Percentiles rank a stretch among this genome's conserved stretches.
Evolutionary conservation across 2,888 invertebrate species (phyloP).

Genomic region (Atrina japonica): DNA sequence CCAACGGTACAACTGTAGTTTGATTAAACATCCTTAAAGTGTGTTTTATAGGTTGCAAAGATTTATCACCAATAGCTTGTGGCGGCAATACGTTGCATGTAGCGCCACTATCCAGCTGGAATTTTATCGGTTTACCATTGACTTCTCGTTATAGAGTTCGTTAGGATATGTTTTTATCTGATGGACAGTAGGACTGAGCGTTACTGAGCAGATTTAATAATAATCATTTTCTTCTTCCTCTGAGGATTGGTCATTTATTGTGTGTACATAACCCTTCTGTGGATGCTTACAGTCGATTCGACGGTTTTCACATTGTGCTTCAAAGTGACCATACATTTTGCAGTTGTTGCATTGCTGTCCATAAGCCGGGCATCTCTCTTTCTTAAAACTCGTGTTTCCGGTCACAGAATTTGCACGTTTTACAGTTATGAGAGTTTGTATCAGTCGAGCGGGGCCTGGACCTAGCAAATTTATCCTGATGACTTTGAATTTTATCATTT

Average conservation of each 20-base stretch:
- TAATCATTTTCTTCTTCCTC: background rate
- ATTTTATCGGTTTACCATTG: background rate
- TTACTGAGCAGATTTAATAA: background rate
- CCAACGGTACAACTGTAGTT: slow-evolving; percentile 2
- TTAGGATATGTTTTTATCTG: background rate
- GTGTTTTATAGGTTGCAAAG: background rate
- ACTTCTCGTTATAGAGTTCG: background rate
- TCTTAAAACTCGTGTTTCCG: too few species aligned
- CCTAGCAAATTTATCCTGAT: too few species aligned
- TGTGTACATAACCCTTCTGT: too few species aligned
- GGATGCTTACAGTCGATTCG: too few species aligned
- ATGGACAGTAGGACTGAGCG: background rate
- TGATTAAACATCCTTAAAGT: slow-evolving; percentile 4
- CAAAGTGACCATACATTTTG: too few species aligned
- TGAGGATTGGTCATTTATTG: too few species aligned
- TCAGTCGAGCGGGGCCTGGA: too few species aligned
- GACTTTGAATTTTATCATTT: background rate
- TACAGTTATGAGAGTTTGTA: too few species aligned
- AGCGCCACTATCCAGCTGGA: slow-evolving; percentile 17
- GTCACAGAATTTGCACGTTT: too few species aligned
- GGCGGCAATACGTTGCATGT: slow-evolving; percentile 11
- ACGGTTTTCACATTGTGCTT: too few species aligned
- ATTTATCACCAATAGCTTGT: background rate
- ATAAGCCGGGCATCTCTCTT: too few species aligned
- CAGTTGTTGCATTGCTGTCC: too few species aligned